phyloP scores from a whole-genome alignment of 2,113 vertebrate species.

The Phoxinus phoxinus region DNA sequence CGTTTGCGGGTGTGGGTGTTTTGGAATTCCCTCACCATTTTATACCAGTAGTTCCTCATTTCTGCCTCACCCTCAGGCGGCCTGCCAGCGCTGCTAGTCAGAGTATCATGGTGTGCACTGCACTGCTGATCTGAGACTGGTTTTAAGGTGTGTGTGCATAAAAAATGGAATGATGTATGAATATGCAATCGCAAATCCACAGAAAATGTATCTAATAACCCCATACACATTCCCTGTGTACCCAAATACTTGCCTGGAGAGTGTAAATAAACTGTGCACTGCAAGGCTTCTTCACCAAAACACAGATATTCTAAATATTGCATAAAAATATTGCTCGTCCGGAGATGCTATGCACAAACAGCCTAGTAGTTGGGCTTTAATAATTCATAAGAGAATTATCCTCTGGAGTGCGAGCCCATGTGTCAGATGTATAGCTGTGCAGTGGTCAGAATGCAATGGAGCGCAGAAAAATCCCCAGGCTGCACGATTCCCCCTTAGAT shows the following conservation, averaged over 20 bases:
- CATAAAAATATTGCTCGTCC: conserved; percentile 58
- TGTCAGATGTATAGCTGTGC: conserved; percentile 57
- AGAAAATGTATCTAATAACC: conserved; percentile 10
- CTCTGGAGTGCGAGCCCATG: conserved; percentile 62
- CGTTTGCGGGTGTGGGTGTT: conserved; percentile 46
- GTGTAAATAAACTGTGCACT: conserved; percentile 31
- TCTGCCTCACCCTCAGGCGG: conserved; percentile 9
- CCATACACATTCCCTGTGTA: neutral
- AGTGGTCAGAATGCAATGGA: conserved; percentile 53
- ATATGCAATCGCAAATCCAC: conserved; percentile 3
- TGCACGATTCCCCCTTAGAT: conserved; percentile 51
- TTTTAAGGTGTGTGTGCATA: neutral
- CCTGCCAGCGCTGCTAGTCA: neutral
- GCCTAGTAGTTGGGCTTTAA: conserved; percentile 71
- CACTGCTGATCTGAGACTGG: conserved; percentile 6
- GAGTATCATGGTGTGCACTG: neutral
- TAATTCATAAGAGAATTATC: conserved; percentile 65
- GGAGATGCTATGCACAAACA: conserved; percentile 58
- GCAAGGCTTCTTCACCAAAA: conserved; percentile 1
- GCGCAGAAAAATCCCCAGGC: conserved; percentile 65
- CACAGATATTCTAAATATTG: conserved; percentile 70
- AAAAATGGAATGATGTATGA: neutral
- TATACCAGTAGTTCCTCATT: conserved; percentile 36
- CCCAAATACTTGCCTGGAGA: neutral
- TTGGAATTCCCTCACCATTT: conserved; percentile 39